Conservation (phyloP, 2,113 vertebrate species). For the Lepus timidus region DNA sequence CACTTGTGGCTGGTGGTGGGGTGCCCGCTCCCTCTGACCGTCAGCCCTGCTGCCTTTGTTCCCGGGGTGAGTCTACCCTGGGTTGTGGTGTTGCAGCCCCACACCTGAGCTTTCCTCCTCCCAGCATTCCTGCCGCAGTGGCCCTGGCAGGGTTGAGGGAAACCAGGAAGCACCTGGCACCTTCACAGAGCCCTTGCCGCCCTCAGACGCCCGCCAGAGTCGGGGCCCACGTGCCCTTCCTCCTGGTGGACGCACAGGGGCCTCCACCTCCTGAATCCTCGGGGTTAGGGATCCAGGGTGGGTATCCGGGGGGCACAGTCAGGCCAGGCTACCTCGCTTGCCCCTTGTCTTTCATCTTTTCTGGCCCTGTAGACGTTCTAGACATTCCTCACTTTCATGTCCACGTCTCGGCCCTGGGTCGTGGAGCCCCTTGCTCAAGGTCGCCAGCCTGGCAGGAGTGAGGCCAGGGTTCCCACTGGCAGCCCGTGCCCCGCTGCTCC, state of each 20-base stretch:
- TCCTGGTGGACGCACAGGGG: neutral
- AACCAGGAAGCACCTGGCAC: fast-evolving
- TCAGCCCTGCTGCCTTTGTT: neutral
- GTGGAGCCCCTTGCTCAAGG: neutral
- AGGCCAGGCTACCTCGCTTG: neutral
- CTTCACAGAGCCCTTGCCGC: fast-evolving
- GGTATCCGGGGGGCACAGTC: neutral
- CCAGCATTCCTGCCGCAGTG: no score
- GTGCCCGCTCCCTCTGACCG: neutral
- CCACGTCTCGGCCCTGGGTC: neutral
- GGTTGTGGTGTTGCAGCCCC: neutral
- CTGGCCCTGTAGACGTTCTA: neutral
- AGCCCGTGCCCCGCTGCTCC: fast-evolving
- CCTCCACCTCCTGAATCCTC: no score
- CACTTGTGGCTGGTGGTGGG: no score
- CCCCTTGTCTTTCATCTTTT: neutral
- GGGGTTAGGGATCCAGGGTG: neutral
- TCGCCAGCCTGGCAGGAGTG: fast-evolving
- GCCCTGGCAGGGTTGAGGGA: neutral
- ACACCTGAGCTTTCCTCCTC: neutral
- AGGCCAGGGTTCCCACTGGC: neutral
- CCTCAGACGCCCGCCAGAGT: no score
- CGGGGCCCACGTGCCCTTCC: no score
- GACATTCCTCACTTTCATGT: neutral
- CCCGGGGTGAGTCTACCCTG: neutral